Percentiles rank a stretch among this genome's conserved stretches.
These are phyloP conservation scores for Nysson spinosus DNA, from an alignment of 2,888 invertebrate genomes.

Conservation along the genomic window DNA sequence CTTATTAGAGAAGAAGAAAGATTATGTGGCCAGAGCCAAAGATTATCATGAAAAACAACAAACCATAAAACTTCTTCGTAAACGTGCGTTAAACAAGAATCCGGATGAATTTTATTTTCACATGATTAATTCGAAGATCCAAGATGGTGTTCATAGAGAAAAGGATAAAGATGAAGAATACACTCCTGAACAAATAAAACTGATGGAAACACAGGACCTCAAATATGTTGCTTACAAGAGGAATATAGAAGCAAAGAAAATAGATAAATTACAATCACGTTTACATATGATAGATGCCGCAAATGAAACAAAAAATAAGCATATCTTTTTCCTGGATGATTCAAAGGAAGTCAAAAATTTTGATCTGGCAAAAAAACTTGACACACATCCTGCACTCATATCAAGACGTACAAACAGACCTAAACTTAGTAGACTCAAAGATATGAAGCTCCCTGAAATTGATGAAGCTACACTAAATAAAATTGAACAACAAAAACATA, in stretches of 20 bases:
- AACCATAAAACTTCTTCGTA: conserved; percentile 88
- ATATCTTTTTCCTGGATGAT: conserved; percentile 87
- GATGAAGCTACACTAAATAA: conserved; percentile 79
- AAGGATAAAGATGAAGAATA: conserved; percentile 85
- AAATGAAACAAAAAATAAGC: conserved; percentile 84
- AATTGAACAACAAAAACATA: conserved; percentile 81
- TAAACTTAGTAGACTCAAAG: conserved; percentile 80
- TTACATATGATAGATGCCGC: conserved; percentile 90
- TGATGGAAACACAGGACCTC: conserved; percentile 95
- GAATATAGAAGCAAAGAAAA: conserved; percentile 88
- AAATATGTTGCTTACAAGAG: conserved; percentile 93
- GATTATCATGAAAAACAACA: conserved; percentile 90
- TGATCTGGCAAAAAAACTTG: conserved; percentile 84
- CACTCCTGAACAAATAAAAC: conserved; percentile 88
- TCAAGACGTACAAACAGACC: conserved; percentile 85
- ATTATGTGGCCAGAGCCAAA: conserved; percentile 87
- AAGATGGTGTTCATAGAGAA: conserved; percentile 82
- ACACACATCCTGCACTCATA: conserved; percentile 86
- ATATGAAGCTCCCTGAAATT: conserved; percentile 81
- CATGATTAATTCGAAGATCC: conserved; percentile 92
- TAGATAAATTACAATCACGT: conserved; percentile 85
- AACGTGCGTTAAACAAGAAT: conserved; percentile 93
- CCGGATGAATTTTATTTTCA: conserved; percentile 99
- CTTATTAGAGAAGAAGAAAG: conserved; percentile 92
- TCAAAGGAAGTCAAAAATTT: conserved; percentile 81